These are phyloP conservation scores for Caenorhabditis inopinata DNA, from an alignment of 1,140 invertebrate genomes.

Conservation along the genomic window DNA sequence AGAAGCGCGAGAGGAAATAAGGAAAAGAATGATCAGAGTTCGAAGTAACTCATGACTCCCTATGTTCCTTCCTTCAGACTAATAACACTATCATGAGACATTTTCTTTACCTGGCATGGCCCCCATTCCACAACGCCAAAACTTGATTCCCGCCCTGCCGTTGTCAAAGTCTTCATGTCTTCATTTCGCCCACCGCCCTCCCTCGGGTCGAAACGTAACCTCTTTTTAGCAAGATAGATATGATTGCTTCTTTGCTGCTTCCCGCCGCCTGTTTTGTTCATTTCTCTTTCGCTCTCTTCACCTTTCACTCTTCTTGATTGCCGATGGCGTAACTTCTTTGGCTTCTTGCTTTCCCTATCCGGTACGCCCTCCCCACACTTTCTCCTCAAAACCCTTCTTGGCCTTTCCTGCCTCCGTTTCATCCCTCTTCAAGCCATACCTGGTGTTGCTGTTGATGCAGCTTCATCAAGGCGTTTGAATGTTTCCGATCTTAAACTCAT, in stretches of 20 bases:
- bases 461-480: no score
- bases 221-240: slow-evolving; percentile 16
- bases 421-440: not conserved
- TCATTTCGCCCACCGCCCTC: not conserved
- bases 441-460: not conserved
- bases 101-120: not conserved
- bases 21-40: not conserved
- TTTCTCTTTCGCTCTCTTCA: slow-evolving; percentile 7
- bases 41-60: not conserved
- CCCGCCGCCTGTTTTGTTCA: slow-evolving; percentile 23
- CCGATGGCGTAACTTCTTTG: slow-evolving; percentile 10
- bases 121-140: not conserved
- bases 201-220: not conserved
- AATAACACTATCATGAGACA: slow-evolving; percentile 27
- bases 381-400: not conserved
- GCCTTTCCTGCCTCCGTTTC: not conserved
- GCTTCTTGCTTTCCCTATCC: not conserved
- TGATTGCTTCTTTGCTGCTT: slow-evolving; percentile 1
- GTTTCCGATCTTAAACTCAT: slow-evolving; percentile 16
- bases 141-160: slow-evolving; percentile 18
- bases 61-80: not conserved
- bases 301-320: slow-evolving; percentile 32
- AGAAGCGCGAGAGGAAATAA: not conserved
- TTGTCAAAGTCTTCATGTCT: not conserved
- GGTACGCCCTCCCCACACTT: not conserved